phyloP scores from a whole-genome alignment of 2,888 invertebrate genomes.

The Coremacera marginata region DNA sequence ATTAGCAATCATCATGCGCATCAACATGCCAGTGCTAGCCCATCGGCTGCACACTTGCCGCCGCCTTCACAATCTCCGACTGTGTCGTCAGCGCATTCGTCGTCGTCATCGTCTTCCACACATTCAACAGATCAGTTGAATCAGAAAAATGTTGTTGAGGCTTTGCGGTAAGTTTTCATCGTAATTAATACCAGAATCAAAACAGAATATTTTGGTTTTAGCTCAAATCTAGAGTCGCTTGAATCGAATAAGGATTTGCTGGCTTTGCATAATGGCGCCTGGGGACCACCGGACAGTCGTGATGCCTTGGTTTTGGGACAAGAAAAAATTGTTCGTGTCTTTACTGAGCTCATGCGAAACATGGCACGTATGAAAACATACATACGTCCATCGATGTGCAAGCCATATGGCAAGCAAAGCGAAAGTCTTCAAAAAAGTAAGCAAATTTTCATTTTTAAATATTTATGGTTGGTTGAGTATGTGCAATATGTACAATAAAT shows the following conservation, averaged over 20 bases:
- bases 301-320: conserved; percentile 75
- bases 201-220: conserved; percentile 39
- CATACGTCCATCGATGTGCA: conserved; percentile 89
- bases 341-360: conserved; percentile 88
- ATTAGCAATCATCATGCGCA: conserved; percentile 43
- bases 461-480: neutral
- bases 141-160: conserved; percentile 64
- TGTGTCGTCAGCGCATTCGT: conserved; percentile 48
- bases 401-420: conserved; percentile 90
- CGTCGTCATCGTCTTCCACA: conserved; percentile 51
- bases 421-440: conserved; percentile 90
- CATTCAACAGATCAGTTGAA: conserved; percentile 61
- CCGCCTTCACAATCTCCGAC: conserved; percentile 64
- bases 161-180: conserved; percentile 57
- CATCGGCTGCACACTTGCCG: conserved; percentile 50
- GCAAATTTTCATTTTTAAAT: conserved; percentile 43
- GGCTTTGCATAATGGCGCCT: conserved; percentile 78
- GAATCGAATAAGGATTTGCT: conserved; percentile 75
- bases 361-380: conserved; percentile 91
- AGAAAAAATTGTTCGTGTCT: conserved; percentile 87
- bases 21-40: conserved; percentile 48
- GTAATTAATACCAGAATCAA: neutral
- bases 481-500: no score
- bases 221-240: conserved; percentile 67
- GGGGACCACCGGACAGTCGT: conserved; percentile 69